Evolutionary conservation across 2,888 invertebrate genomes (phyloP), one percentile per base, ranked within the genome.

Genomic region (Anorthoa munda): DNA sequence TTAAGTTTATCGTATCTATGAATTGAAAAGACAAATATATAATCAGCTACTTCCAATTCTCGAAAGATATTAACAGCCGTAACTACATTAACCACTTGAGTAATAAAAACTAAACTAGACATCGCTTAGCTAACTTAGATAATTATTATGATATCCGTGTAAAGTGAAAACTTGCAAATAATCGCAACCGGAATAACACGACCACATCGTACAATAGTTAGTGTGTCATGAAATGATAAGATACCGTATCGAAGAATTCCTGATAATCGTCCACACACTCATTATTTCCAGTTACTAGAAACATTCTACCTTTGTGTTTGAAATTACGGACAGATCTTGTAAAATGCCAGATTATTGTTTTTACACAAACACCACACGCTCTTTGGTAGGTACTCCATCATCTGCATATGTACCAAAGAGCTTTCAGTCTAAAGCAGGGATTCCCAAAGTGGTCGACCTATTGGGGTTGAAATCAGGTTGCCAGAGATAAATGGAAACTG

Each of bases 141-240:
- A 26, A 73, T 64, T 60, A 67, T 71, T 60, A 48, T 59, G 31
- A 70, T 70, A 67, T 56, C 60, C 60, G 46, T 60, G 51, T 46
- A 73, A 72, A 78, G 68, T 72, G 68, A 80, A 78, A 82, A 72
- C 50, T 68, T 72, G 73, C 72, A 58, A 72, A 78, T 72, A 75
- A 70, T 69, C 53, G 56, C 21, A 73, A 53, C 58, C 50, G 63
- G 64, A 68, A 68, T 59, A 48, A 21, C 50, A 74, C 53, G 67
- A 39, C 51, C 5, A 65, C 48, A 59, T 59, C 70, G 72, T 61
- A 55, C 61, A 58, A 61, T 48, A 75, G 66, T 67, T 76, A 59
- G 55, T 86, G 70, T 84, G 82, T 82, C 82, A 83, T 53, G 46
- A 51, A 63, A 75, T 45, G 85, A 86, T 85, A 85, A 86, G 87